phyloP scores from a whole-genome alignment of 2,797 vertebrate species.

The Limnodromus scolopaceus region DNA sequence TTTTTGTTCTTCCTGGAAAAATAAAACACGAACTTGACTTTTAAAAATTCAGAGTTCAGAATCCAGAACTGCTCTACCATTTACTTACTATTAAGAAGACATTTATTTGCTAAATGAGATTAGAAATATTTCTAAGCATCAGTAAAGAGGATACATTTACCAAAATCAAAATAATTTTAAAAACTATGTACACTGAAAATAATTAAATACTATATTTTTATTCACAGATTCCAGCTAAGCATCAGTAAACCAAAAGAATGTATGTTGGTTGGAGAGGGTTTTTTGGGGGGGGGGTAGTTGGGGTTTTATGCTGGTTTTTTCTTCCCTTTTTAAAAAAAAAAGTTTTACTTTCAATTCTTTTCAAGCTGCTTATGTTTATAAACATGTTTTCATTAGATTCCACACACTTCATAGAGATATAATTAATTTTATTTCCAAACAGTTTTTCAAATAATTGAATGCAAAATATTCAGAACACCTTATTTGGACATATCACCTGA shows the following conservation, averaged over 20 bases:
- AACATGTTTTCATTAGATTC: not conserved
- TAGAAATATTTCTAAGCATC: not conserved
- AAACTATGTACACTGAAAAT: not conserved
- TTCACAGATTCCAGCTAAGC: not conserved
- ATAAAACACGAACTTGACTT: not conserved
- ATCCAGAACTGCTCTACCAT: not conserved
- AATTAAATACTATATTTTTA: not conserved
- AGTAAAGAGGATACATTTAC: not conserved
- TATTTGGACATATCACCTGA: not conserved
- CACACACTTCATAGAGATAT: not conserved
- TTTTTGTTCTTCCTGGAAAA: constrained; percentile 92
- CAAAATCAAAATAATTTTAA: not conserved
- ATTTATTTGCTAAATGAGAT: not conserved
- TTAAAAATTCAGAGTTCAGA: constrained; percentile 21
- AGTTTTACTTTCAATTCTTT: not conserved
- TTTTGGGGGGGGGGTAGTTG: not conserved
- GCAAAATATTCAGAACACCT: not conserved
- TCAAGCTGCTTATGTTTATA: not conserved
- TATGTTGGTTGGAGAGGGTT: not conserved
- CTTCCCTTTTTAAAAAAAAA: not conserved
- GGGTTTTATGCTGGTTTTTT: not conserved
- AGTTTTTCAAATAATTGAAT: not conserved
- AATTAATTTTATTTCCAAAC: not conserved
- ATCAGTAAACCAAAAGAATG: not conserved
- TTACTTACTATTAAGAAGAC: not conserved